phyloP scores from a whole-genome alignment of 2,888 invertebrate species.

The Lithosia quadra region DNA sequence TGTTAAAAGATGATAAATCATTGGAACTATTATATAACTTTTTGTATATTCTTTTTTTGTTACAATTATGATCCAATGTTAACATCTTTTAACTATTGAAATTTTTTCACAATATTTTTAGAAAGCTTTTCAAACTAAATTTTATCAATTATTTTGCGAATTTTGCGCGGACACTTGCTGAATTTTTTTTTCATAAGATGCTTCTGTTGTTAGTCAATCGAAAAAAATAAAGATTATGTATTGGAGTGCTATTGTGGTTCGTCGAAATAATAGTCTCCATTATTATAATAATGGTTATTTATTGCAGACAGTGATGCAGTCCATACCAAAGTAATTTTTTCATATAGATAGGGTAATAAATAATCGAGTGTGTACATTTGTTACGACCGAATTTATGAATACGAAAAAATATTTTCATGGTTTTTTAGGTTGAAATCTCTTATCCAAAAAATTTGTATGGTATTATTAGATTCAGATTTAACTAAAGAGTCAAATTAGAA shows the following conservation, averaged over 20 bases:
- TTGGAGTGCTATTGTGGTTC: conserved; percentile 39
- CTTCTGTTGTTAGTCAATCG: conserved; percentile 54
- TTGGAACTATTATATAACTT: background rate
- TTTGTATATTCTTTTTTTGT: background rate
- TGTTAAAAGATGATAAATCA: conserved; percentile 21
- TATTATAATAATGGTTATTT: background rate
- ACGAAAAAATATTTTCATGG: too few species aligned
- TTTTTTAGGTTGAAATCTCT: too few species aligned
- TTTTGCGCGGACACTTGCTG: conserved; percentile 37
- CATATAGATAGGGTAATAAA: too few species aligned
- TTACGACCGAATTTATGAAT: too few species aligned
- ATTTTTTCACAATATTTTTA: conserved; percentile 37
- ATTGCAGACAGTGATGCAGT: too few species aligned
- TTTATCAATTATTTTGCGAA: conserved; percentile 51
- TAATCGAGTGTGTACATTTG: too few species aligned
- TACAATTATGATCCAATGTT: conserved; percentile 7
- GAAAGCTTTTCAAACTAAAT: conserved; percentile 43
- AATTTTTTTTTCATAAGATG: conserved; percentile 41
- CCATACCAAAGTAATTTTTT: too few species aligned
- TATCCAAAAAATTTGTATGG: too few species aligned
- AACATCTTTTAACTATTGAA: conserved; percentile 21
- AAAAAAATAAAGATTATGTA: conserved; percentile 12
- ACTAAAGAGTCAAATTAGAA: too few species aligned
- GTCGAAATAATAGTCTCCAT: background rate
- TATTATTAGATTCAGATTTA: too few species aligned